Base-by-base conservation (phyloP, 2,797 vertebrate genomes). In the Cossypha heuglini region DNA sequence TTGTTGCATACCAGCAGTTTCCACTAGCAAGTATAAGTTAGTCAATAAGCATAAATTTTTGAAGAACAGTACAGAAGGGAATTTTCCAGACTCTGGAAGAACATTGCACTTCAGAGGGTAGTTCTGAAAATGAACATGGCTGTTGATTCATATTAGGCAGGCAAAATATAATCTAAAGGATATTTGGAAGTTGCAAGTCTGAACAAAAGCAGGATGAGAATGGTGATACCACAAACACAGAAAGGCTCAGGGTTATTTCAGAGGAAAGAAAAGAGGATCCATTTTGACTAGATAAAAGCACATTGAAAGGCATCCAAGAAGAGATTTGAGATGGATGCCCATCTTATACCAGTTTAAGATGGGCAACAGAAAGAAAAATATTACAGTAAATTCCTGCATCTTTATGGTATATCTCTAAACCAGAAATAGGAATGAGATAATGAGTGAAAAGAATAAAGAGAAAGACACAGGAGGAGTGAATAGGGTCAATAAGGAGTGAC, bases 91-190 rank as follows among this genome's bases (percentile, higher is more conserved):
- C 75, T 74, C 59, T 54, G 63, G 38, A 93, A 96, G 89, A 93
- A 96, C 88, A 96, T 86, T 91, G 88, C 72, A 90, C 92, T 94
- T 91, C 7, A 1, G 88, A 87, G 93, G 40, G 51, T 51, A 68
- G 75, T 95, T 96, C 78, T 73, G 75, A 64, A 91, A 94, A 93
- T n/a, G 54, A 95, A 59, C 9, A 6, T n/a, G 55, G 62, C 46
- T 78, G 62, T 29, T 78, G 78, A 93, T 46, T 52, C 62, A 64
- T 77, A 82, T 83, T 61, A 86, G 68, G 75, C 78, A 72, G 75
- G 21, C 3, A 24, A 91, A 94, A 91, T 72, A 72, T 16, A 89
- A 89, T 63, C 63, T 64, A 76, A 90, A 82, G 49, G 62, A 79
- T 48, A 91, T 85, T 80, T 64, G 35, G 52, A 96, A 92, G 54